Conservation (phyloP, 2,113 vertebrate genomes). For the Setophaga coronata region DNA sequence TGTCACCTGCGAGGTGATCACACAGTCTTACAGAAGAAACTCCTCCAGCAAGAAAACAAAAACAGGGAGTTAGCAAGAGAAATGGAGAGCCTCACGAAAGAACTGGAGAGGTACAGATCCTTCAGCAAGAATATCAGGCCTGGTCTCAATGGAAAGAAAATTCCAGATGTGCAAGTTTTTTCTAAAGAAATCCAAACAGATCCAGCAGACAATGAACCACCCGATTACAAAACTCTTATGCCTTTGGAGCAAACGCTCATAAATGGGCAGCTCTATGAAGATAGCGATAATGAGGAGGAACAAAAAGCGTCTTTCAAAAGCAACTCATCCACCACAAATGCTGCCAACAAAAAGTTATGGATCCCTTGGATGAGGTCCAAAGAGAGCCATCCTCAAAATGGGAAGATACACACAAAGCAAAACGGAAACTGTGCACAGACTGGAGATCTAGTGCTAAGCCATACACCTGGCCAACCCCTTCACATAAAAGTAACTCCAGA, state of each 20-base stretch:
- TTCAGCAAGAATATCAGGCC: constrained; percentile 91
- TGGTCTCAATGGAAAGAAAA: constrained; percentile 87
- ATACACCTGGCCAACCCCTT: constrained; percentile 91
- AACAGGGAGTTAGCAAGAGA: constrained; percentile 92
- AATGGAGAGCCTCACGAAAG: constrained; percentile 90
- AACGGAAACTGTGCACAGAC: constrained; percentile 85
- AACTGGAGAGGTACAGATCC: constrained; percentile 89
- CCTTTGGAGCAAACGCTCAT: constrained; percentile 83
- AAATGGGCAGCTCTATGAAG: constrained; percentile 88
- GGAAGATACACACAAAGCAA: constrained; percentile 81
- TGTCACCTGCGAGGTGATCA: constrained; percentile 89
- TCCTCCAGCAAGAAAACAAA: constrained; percentile 91
- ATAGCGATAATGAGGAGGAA: constrained; percentile 80
- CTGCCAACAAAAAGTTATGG: constrained; percentile 84
- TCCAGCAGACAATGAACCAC: constrained; percentile 78
- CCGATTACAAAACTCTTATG: constrained; percentile 81
- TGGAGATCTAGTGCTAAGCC: constrained; percentile 88
- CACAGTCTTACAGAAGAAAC: constrained; percentile 86
- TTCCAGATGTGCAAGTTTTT: constrained; percentile 89
- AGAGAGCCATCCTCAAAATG: constrained; percentile 81
- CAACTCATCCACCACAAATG: constrained; percentile 77
- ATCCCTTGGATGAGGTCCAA: constrained; percentile 87
- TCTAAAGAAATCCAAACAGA: constrained; percentile 97
- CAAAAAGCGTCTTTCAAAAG: constrained; percentile 75
- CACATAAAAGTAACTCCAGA: constrained; percentile 97